Evolutionary conservation across 2,797 vertebrate species (phyloP).

Genomic region (Onychomys torridus): DNA sequence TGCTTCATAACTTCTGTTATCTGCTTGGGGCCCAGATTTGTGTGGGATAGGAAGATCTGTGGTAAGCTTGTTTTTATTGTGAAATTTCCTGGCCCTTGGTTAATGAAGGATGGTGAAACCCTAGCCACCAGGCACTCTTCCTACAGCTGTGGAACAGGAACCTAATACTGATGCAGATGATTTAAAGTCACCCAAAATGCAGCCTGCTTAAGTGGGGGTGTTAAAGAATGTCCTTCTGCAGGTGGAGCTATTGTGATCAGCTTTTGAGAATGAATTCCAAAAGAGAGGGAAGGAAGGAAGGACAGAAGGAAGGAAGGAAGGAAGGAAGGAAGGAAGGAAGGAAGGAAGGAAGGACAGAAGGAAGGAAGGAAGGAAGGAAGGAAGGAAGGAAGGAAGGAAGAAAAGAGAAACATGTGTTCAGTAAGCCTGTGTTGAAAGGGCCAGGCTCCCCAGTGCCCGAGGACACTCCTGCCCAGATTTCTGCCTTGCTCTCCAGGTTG

Average conservation of each 20-base stretch:
- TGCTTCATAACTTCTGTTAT: not conserved
- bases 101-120: not conserved
- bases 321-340: not conserved
- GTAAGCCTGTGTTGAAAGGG: not conserved
- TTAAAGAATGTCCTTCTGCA: not conserved
- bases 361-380: too few species aligned
- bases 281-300: not conserved
- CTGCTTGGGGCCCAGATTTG: not conserved
- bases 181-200: constrained; percentile 31
- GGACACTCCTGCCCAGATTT: not conserved
- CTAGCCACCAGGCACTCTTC: not conserved
- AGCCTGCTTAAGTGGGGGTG: not conserved
- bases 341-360: too few species aligned
- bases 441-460: not conserved
- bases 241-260: not conserved
- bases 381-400: not conserved
- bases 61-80: not conserved
- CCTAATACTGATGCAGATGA: not conserved
- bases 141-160: not conserved
- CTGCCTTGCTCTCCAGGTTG: not conserved
- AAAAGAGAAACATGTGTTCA: not conserved
- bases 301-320: too few species aligned
- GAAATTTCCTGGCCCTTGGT: not conserved
- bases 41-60: not conserved
- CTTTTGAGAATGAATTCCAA: not conserved